Percentiles rank a stretch among this genome's conserved stretches.
Conservation (phyloP, 2,888 invertebrate species). For the Drosophila heteroneura region DNA sequence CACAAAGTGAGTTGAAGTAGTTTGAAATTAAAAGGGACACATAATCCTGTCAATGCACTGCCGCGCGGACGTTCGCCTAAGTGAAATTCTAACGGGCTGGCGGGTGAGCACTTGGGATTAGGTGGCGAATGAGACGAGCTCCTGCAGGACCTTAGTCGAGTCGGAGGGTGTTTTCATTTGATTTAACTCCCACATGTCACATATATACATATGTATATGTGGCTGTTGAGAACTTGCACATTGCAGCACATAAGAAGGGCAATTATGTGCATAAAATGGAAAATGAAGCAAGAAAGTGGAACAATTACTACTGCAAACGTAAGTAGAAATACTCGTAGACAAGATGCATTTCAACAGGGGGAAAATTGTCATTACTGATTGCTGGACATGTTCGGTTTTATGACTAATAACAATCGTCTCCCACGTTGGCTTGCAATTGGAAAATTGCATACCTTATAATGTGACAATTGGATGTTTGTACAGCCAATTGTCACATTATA, state of each 20-base stretch:
- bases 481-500: too few species aligned
- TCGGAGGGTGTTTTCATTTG: slow-evolving; percentile 66
- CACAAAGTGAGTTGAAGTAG: slow-evolving; percentile 75
- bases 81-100: slow-evolving; percentile 62
- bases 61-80: slow-evolving; percentile 41
- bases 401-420: slow-evolving; percentile 22
- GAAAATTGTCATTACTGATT: slow-evolving; percentile 46
- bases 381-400: slow-evolving; percentile 32
- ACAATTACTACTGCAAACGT: slow-evolving; percentile 59
- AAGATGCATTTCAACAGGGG: slow-evolving; percentile 1
- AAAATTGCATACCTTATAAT: slow-evolving; percentile 32
- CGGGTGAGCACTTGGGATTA: slow-evolving; percentile 62
- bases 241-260: slow-evolving; percentile 73
- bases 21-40: slow-evolving; percentile 81
- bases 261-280: slow-evolving; percentile 77
- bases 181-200: slow-evolving; percentile 54
- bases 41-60: slow-evolving; percentile 70
- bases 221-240: slow-evolving; percentile 54
- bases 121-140: slow-evolving; percentile 24
- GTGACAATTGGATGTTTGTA: slow-evolving; percentile 42
- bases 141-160: slow-evolving; percentile 4
- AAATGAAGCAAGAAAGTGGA: slow-evolving; percentile 74
- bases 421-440: slow-evolving; percentile 29
- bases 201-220: neutral
- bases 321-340: slow-evolving; percentile 15